Percentiles rank a stretch among this genome's conserved stretches.
phyloP scores from a whole-genome alignment of 2,797 vertebrate species.

The Oryzias dopingdopingensis region DNA sequence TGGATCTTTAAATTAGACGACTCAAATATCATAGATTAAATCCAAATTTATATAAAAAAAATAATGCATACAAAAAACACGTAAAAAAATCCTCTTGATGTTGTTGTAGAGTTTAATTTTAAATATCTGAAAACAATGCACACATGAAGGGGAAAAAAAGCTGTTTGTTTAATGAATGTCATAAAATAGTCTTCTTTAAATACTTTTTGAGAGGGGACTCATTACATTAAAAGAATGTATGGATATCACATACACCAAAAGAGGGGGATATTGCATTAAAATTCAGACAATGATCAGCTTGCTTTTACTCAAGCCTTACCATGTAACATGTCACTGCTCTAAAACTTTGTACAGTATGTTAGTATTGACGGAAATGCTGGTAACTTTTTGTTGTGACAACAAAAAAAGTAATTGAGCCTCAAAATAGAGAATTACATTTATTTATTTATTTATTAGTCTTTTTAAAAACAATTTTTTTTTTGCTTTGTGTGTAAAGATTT shows the following conservation, averaged over 20 bases:
- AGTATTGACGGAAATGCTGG: neutral
- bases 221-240: too few species aligned
- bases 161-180: too few species aligned
- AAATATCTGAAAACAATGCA: too few species aligned
- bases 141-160: too few species aligned
- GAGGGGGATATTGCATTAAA: constrained; percentile 68
- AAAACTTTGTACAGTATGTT: constrained; percentile 4
- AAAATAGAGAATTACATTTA: neutral
- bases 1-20: neutral
- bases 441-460: too few species aligned
- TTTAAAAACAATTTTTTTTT: neutral
- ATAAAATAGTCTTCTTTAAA: too few species aligned
- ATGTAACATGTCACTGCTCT: constrained; percentile 1
- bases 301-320: neutral
- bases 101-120: too few species aligned
- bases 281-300: constrained; percentile 21
- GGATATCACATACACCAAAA: constrained; percentile 41
- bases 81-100: too few species aligned
- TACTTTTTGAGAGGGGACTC: neutral
- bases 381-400: too few species aligned
- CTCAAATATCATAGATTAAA: neutral
- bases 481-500: neutral
- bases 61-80: too few species aligned
- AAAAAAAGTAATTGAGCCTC: neutral
- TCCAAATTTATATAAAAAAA: neutral